Percentiles rank a stretch among this genome's conserved stretches.
Conservation (phyloP, 2,797 vertebrate species). For the Phrynocephalus forsythii region DNA sequence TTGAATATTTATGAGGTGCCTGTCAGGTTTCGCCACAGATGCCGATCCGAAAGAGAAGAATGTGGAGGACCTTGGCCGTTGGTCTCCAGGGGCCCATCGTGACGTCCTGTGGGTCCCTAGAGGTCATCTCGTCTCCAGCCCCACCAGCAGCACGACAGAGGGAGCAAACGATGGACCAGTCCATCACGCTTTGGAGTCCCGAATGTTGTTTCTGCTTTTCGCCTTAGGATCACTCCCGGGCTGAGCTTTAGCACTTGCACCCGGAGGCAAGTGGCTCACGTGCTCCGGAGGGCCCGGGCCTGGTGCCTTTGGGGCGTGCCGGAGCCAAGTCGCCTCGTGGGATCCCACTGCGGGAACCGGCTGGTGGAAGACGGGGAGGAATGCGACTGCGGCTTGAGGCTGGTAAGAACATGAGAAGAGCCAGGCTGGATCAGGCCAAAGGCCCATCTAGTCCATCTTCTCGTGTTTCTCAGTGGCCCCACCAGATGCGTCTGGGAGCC, state of each 20-base stretch:
- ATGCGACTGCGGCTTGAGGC: constrained; percentile 88
- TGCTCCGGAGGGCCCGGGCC: constrained; percentile 82
- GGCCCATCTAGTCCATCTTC: too few relatives aligned
- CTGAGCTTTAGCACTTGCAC: constrained; percentile 96
- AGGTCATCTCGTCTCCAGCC: neutral
- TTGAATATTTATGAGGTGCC: too few relatives aligned
- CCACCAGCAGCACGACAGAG: too few relatives aligned
- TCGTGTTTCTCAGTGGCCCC: too few relatives aligned
- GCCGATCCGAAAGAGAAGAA: too few relatives aligned
- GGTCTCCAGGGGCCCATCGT: too few relatives aligned
- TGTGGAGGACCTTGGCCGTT: too few relatives aligned
- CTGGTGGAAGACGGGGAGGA: constrained; percentile 86
- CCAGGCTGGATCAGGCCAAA: too few relatives aligned
- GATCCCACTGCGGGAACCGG: constrained; percentile 84
- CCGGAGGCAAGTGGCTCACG: constrained; percentile 81
- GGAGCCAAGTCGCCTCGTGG: constrained; percentile 71
- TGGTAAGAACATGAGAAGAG: constrained; percentile 67
- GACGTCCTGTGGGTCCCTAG: neutral
- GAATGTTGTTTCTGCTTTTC: neutral
- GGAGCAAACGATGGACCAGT: too few relatives aligned
- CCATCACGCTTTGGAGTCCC: too few relatives aligned
- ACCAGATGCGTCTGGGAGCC: too few relatives aligned
- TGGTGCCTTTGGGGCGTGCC: constrained; percentile 90
- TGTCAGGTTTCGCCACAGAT: too few relatives aligned
- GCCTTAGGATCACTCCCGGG: constrained; percentile 86